Evolutionary conservation across 2,113 vertebrate genomes (phyloP), one percentile per base, ranked within the genome.

Genomic region (Paralichthys olivaceus): DNA sequence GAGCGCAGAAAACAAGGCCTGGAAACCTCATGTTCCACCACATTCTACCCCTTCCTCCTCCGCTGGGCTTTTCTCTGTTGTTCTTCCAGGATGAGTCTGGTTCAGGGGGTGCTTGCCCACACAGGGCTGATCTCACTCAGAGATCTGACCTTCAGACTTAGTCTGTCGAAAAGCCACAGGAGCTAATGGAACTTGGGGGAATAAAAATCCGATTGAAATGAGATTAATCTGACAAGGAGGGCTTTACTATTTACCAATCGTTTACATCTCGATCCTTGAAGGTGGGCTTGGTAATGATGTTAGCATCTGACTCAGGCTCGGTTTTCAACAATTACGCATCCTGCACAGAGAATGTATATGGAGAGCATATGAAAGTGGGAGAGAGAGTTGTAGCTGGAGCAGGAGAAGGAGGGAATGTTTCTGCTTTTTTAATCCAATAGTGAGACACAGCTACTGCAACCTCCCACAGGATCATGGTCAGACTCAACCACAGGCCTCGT

Each of bases 391-490:
- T 23, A 55, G 68, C 65, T 47, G 64, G 82, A 63, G 79, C 72
- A 80, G 71, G 73, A 89, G 60, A 34, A 75, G 66, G 69, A 79
- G 66, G 64, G 79, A 89, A 86, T 73, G 60, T 56, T 91, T 71
- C 23, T 59, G 77, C 69, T 54, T 74, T 86, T 86, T 85, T 66
- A 87, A 90, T 86, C 85, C 79, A 87, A 87, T 67, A 79, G 63
- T 70, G 65, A 91, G 83, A 85, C 71, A 80, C 28, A 61, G 75
- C 80, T 75, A 29, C 60, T 73, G 61, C 67, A 83, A 34, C 68
- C 90, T 91, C 92, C 88, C 85, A 81, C 70, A 75, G 60, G 81
- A 88, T 85, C 80, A 85, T 64, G 87, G 84, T 85, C 80, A 87
- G 89, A 54, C 80, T 88, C 81, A 88, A 89, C 77, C 71, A 66